Conservation (phyloP, 2,797 vertebrate genomes). For the Tamandua tetradactyla region DNA sequence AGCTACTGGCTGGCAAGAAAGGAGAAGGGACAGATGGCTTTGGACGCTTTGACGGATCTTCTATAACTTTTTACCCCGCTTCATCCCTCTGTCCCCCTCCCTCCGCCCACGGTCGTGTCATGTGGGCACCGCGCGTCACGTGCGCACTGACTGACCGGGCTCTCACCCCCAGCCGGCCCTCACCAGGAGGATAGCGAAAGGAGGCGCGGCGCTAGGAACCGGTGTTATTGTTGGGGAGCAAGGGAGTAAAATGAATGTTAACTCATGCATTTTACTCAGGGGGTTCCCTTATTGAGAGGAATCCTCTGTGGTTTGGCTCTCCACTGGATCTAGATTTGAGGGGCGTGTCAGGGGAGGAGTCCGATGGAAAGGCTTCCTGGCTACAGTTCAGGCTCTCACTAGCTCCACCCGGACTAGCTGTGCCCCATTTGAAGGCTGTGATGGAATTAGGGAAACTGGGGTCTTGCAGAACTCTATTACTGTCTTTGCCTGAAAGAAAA, state of each 20-base stretch:
- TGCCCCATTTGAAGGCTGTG: neutral
- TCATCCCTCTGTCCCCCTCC: constrained; percentile 21
- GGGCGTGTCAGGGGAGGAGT: constrained; percentile 15
- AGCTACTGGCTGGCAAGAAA: neutral
- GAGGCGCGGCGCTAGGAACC: neutral
- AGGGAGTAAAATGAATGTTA: neutral
- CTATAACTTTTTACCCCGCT: constrained; percentile 72
- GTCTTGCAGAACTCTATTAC: neutral
- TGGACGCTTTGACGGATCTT: constrained; percentile 44
- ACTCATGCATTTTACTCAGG: neutral
- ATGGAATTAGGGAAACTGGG: neutral
- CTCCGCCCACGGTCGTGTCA: constrained; percentile 67
- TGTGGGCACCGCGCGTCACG: constrained; percentile 76
- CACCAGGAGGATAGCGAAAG: neutral
- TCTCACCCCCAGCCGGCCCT: constrained; percentile 51
- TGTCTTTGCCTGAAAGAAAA: constrained; percentile 4
- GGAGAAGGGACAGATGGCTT: constrained; percentile 1
- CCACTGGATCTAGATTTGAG: neutral
- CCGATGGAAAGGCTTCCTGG: neutral
- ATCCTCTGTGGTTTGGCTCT: constrained; percentile 17
- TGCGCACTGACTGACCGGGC: constrained; percentile 71
- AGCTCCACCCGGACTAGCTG: neutral
- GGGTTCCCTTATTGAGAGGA: neutral
- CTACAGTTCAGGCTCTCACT: neutral
- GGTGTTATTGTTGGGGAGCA: neutral